Percentiles rank a stretch among this genome's conserved stretches.
These are phyloP conservation scores for Fregata magnificens DNA, from an alignment of 2,113 vertebrate species.

Conservation along the genomic window DNA sequence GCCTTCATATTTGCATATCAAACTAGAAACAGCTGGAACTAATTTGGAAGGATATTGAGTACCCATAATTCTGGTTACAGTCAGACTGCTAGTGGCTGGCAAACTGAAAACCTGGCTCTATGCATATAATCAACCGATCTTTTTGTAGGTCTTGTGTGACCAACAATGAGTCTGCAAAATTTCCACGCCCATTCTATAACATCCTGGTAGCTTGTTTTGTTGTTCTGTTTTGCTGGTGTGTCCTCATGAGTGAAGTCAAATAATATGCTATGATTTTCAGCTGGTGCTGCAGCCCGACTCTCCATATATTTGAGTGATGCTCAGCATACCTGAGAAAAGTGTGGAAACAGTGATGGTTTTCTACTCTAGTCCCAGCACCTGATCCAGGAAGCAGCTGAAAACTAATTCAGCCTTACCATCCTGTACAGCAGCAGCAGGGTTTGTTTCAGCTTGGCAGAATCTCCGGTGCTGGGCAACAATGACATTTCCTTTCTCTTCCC, in stretches of 20 bases:
- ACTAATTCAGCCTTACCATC: fast-evolving
- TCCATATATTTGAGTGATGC: background rate
- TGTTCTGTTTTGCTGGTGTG: background rate
- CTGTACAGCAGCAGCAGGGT: background rate
- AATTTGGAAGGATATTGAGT: background rate
- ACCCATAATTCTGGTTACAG: background rate
- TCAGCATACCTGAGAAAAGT: background rate
- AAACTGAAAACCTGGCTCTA: background rate
- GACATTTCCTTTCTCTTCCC: background rate
- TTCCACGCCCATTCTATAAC: background rate
- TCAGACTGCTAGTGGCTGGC: background rate
- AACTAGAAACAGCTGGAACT: background rate
- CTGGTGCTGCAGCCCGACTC: fast-evolving
- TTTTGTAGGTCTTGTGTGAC: background rate
- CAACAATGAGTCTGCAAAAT: background rate
- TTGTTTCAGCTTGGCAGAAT: background rate
- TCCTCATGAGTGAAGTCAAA: background rate
- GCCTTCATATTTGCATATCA: background rate
- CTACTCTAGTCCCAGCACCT: background rate
- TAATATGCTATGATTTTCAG: background rate
- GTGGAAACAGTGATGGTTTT: background rate
- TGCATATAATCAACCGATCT: background rate
- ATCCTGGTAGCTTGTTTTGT: background rate
- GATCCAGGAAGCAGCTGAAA: background rate
- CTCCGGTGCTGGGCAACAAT: background rate